Base-by-base conservation (phyloP, 2,797 vertebrate genomes). In the Onychomys arenicola region DNA sequence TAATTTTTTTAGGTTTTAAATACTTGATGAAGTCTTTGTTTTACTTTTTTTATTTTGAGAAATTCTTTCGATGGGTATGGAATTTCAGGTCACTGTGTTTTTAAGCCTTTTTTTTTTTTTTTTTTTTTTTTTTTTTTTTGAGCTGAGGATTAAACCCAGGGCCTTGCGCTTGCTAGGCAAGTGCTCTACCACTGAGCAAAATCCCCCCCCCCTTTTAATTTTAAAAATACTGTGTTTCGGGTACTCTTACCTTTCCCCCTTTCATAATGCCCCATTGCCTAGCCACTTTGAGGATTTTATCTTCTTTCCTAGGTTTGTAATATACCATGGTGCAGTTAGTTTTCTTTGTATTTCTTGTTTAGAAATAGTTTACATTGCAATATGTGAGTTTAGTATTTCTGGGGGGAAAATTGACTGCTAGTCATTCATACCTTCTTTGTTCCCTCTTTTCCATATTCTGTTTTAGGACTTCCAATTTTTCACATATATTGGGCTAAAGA, bases 371-470 rank as follows among this genome's bases (percentile, higher is more conserved):
- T 37, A n/a, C 17, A 14, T 59, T 29, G 29, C 73, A n/a, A 17
- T 92, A 75, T 95, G 12, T 73, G 78, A 82, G 5, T 93, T 92
- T 76, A 46, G 77, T 80, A 25, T 69, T 77, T n/a, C 23, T 77
- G 25, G 32, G 63, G 43, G 73, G 76, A 43, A 6, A 76, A 59
- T 49, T 82, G 67, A 17, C 61, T 43, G 63, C 86, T 87, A 77
- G 9, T 83, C 76, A 46, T 37, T 81, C 49, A 73, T 49, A 90
- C 2, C 19, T 80, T 25, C 46, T 29, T 80, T 88, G 34, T 78
- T 23, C 77, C 32, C 49, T 80, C 19, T 3, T 80, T 34, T 80
- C 4, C 77, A 80, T 55, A n/a, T 80, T 55, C 17, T 80, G 49
- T n/a, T 55, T 80, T 57, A 80, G 21, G 52, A 80, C n/a, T 57